Percentiles rank a stretch among this genome's conserved stretches.
Conservation (phyloP, 2,113 vertebrate genomes). For the Dryoscopus gambensis region DNA sequence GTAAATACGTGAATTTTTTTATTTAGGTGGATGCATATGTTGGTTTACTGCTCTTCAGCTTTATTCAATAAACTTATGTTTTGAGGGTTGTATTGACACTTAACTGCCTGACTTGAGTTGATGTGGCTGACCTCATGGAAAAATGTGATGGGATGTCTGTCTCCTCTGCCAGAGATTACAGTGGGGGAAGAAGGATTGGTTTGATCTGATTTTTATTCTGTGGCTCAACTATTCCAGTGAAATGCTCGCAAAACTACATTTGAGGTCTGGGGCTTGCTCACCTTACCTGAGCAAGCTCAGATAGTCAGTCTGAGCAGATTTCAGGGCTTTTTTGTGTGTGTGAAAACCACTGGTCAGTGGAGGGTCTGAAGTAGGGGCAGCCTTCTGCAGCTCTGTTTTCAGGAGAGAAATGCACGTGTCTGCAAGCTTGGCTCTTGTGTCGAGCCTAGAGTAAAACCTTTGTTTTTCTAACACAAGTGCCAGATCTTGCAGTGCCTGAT, state of each 20-base stretch:
- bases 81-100: conserved; percentile 75
- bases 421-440: background rate
- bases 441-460: background rate
- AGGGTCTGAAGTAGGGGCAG: background rate
- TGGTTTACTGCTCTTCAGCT: conserved; percentile 75
- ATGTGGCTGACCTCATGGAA: conserved; percentile 22
- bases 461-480: background rate
- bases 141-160: background rate
- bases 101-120: conserved; percentile 51
- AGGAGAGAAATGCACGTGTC: background rate
- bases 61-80: conserved; percentile 80
- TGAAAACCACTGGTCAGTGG: background rate
- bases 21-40: conserved; percentile 79
- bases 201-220: background rate
- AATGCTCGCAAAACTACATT: background rate
- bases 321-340: background rate
- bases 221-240: background rate
- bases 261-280: background rate
- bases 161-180: background rate
- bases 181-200: background rate
- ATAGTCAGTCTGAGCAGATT: background rate
- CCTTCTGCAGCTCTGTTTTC: background rate
- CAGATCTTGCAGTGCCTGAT: background rate
- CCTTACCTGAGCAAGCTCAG: background rate
- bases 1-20: conserved; percentile 79